A percentile compares a stretch with the other conserved stretches of the same genome.
Evolutionary conservation across 2,888 invertebrate genomes (phyloP).

Genomic region (Lycia hirtaria): DNA sequence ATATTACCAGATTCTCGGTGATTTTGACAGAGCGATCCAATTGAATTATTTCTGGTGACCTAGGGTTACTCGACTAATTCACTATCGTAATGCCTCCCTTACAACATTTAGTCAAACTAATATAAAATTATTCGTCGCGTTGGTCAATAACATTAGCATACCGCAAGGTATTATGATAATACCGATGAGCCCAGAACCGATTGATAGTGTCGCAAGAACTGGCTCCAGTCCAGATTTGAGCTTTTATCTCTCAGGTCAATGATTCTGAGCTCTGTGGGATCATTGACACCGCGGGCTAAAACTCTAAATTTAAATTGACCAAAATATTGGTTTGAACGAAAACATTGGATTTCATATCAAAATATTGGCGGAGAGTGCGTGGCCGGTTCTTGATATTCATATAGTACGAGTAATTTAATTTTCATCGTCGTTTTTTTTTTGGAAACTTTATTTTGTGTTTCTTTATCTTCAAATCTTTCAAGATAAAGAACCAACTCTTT

Average conservation of each 20-base stretch:
- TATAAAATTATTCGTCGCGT: constrained; percentile 7
- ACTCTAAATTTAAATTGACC: constrained; percentile 60
- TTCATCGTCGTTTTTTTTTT: neutral
- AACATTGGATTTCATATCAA: constrained; percentile 46
- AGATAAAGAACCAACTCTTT: no score
- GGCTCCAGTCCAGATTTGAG: constrained; percentile 54
- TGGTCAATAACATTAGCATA: constrained; percentile 22
- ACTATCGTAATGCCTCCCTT: neutral
- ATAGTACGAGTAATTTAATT: neutral
- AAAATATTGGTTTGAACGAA: constrained; percentile 43
- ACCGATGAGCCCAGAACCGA: constrained; percentile 17
- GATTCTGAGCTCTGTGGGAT: constrained; percentile 53
- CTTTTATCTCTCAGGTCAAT: constrained; percentile 70
- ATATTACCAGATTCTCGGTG: no score
- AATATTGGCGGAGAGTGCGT: constrained; percentile 37
- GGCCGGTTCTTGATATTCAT: constrained; percentile 15
- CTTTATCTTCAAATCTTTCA: no score
- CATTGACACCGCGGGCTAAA: constrained; percentile 58
- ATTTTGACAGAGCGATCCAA: no score
- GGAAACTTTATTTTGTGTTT: no score
- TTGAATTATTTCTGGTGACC: no score
- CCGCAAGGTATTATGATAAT: constrained; percentile 11
- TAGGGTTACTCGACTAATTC: no score
- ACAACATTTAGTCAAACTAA: constrained; percentile 13
- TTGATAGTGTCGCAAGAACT: constrained; percentile 51